These are phyloP conservation scores for Scatophagus argus DNA, from an alignment of 2,113 vertebrate genomes.

Conservation along the genomic window DNA sequence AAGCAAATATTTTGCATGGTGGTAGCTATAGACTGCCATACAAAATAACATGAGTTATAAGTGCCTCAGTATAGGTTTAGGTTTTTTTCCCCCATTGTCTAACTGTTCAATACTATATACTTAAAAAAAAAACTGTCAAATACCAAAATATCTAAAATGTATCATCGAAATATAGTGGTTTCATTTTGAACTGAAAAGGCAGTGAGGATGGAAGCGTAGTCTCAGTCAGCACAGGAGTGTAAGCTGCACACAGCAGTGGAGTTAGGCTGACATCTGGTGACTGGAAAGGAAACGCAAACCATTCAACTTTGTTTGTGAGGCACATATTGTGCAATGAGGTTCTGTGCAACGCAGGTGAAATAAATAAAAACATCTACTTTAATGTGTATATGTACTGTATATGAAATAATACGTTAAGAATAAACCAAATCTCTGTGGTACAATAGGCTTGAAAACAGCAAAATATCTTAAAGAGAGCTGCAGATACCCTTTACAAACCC, in stretches of 20 bases:
- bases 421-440: not conserved
- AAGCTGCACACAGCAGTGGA: not conserved
- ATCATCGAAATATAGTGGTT: not conserved
- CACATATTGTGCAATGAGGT: not conserved
- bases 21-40: no score
- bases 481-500: not conserved
- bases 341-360: not conserved
- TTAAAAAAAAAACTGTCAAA: not conserved
- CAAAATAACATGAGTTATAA: not conserved
- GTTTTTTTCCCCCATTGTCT: no score
- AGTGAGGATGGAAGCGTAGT: rapidly evolving
- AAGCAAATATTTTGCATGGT: no score
- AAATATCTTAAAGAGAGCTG: not conserved
- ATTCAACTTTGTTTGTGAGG: not conserved
- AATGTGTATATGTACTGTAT: no score
- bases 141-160: not conserved
- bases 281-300: not conserved
- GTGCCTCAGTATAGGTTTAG: no score
- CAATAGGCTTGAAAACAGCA: not conserved
- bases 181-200: not conserved
- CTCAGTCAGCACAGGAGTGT: not conserved
- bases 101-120: not conserved
- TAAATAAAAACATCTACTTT: no score
- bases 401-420: no score
- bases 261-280: constrained; percentile 55